A percentile compares a stretch with the other conserved stretches of the same genome.
These are phyloP conservation scores for Tipula confusa DNA, from an alignment of 2,888 invertebrate genomes.

Conservation along the genomic window DNA sequence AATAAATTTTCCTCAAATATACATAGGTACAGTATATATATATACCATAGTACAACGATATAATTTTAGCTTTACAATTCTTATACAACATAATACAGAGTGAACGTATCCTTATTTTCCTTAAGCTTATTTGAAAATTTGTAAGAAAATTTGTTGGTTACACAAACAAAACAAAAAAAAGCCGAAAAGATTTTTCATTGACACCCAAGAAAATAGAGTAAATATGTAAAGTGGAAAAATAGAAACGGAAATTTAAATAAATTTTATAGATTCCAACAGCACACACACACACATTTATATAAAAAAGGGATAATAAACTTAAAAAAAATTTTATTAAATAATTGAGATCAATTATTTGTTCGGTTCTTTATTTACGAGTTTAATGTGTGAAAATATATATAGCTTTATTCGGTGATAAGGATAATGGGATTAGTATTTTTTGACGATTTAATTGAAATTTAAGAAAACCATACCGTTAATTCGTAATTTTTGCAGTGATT, in stretches of 20 bases:
- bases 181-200: neutral
- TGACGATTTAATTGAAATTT: no score
- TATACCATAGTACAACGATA: neutral
- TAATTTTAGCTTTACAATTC: neutral
- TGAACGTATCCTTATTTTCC: neutral
- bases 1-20: neutral
- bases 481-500: no score
- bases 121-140: neutral
- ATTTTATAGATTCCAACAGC: neutral
- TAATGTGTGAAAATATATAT: neutral
- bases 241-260: neutral
- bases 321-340: conserved; percentile 3
- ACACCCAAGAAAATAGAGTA: neutral
- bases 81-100: neutral
- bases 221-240: conserved; percentile 6
- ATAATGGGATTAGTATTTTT: neutral
- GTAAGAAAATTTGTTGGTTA: conserved; percentile 15
- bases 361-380: neutral
- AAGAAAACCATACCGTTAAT: no score
- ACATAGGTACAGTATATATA: neutral
- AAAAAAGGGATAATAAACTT: neutral
- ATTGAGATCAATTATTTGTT: conserved; percentile 20
- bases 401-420: neutral
- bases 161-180: neutral
- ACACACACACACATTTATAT: neutral